Evolutionary conservation across 2,113 vertebrate genomes (phyloP), one percentile per base, ranked within the genome.

Genomic region (Neogale vison): DNA sequence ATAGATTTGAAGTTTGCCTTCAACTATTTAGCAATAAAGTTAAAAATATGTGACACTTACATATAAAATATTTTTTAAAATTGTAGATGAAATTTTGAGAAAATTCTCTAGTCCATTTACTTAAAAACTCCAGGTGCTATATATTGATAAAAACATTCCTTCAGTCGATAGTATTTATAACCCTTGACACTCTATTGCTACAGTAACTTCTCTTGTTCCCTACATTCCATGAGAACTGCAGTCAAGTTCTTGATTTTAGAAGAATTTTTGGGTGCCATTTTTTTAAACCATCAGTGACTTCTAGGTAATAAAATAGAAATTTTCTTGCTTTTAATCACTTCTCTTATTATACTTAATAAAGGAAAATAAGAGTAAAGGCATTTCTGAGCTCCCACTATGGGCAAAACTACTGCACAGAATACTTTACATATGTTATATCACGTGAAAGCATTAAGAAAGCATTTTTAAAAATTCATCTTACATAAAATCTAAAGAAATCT

Each of bases 171-270:
- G 20, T 6, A 26, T 80, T 80, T 57, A 8, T 92, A 79, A 36
- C 0, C 1, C 9, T 4, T 2, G 34, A n/a, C 5, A 9, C 2
- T 17, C 2, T 52, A 0, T 90, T 24, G 1, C 14, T 88, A 3
- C 0, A 6, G 3, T 57, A 29, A 72, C 42, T 71, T 94, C 76
- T 88, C 18, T 72, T 79, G 15, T 52, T 91, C 77, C 77, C 76
- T 61, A 69, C 76, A 18, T 88, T 71, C 45, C 17, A 23, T 6
- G 59, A 45, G 11, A 4, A 34, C 24, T 59, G 4, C 55, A 57
- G 52, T 57, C 11, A 50, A 36, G 31, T 84, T 88, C 20, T 47
- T 65, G 24, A 84, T 82, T 52, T 77, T 65, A 91, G 36, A 86
- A 59, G n/a, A 59, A 34, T 15, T 72, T 71, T 76, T 67, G 47